Conservation (phyloP, 35 echinoderm and acorn worm species). For the Eucidaris tribuloides region DNA sequence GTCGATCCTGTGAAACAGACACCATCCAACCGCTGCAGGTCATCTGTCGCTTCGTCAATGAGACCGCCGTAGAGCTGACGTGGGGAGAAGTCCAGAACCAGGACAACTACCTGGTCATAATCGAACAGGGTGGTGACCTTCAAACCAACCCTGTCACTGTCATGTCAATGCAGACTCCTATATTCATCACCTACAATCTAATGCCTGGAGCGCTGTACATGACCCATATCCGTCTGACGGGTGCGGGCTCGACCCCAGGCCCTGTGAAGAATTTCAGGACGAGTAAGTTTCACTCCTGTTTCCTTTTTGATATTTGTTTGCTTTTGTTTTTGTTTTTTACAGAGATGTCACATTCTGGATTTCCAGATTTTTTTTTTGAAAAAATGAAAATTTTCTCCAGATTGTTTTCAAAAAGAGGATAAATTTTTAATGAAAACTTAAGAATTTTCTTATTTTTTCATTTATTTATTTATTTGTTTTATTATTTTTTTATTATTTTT, state of each 20-base stretch:
- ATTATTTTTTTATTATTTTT: too few species aligned
- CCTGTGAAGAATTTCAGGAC: neutral
- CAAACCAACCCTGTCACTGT: neutral
- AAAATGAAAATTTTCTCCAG: neutral
- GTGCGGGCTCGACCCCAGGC: neutral
- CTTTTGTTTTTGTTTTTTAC: too few species aligned
- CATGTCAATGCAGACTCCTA: neutral
- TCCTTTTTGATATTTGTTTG: too few species aligned
- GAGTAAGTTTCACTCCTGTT: too few species aligned
- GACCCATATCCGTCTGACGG: neutral
- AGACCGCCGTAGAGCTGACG: neutral
- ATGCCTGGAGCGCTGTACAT: neutral
- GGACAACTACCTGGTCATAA: neutral
- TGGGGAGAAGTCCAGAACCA: slow-evolving; percentile 8
- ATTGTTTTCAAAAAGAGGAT: neutral
- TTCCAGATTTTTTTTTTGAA: too few species aligned
- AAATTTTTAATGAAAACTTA: neutral
- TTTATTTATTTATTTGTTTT: too few species aligned
- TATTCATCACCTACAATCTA: neutral
- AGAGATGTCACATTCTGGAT: too few species aligned
- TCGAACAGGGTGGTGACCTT: neutral
- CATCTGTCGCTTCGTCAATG: neutral
- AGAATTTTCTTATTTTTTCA: too few species aligned
- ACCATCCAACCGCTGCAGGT: neutral
- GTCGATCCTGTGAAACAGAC: too few species aligned